phyloP scores from a whole-genome alignment of 2,113 vertebrate genomes.

The Puma concolor region DNA sequence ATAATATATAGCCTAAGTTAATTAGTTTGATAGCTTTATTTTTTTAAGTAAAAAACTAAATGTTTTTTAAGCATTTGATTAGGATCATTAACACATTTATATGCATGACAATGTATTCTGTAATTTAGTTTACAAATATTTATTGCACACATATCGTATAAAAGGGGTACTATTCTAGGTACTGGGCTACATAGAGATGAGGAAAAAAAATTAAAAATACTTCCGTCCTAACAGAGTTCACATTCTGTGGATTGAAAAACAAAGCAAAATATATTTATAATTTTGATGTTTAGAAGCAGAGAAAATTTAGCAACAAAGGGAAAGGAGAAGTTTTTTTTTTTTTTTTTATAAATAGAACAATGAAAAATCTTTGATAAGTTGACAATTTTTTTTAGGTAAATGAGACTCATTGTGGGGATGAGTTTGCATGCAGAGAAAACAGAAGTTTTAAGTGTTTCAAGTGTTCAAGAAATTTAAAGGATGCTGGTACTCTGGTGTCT shows the following conservation, averaged over 20 bases:
- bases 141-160: not conserved
- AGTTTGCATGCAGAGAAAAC: not conserved
- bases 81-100: not conserved
- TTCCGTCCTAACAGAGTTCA: not conserved
- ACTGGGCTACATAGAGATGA: not conserved
- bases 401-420: not conserved
- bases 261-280: not conserved
- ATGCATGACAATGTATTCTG: not conserved
- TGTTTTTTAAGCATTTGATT: conserved; percentile 58
- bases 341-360: not conserved
- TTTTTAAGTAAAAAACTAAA: conserved; percentile 42
- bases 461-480: not conserved
- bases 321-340: not conserved
- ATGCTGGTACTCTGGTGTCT: not conserved
- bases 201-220: not conserved
- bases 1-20: conserved; percentile 61
- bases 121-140: conserved; percentile 20
- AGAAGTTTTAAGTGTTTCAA: not conserved
- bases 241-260: not conserved
- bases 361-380: conserved; percentile 9
- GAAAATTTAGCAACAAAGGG: not conserved
- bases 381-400: not conserved
- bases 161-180: not conserved
- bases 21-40: conserved; percentile 47
- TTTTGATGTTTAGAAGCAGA: not conserved